A percentile compares a stretch with the other conserved stretches of the same genome.
phyloP scores from a whole-genome alignment of 2,797 vertebrate genomes.

The Crocodylus rhombifer region DNA sequence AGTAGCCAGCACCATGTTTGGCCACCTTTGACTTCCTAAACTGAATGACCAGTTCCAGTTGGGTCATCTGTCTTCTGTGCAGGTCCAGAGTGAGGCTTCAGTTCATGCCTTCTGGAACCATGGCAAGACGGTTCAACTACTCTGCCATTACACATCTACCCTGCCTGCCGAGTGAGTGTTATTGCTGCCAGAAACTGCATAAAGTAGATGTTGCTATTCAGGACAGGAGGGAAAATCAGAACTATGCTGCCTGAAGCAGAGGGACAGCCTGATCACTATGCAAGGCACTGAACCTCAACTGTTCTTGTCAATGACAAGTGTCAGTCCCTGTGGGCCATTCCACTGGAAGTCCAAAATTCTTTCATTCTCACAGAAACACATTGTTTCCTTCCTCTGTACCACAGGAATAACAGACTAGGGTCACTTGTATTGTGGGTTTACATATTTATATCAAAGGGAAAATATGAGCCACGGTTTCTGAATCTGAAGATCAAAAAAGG shows the following conservation, averaged over 20 bases:
- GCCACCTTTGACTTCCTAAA: no score
- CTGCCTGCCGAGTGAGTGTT: no score
- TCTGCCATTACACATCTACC: no score
- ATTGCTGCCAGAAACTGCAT: background rate
- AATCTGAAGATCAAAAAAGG: background rate
- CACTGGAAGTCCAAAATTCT: conserved; percentile 1
- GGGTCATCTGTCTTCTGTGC: no score
- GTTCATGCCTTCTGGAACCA: no score
- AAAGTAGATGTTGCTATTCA: background rate
- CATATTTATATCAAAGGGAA: background rate
- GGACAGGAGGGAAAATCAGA: background rate
- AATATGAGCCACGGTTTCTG: background rate
- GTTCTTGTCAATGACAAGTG: background rate
- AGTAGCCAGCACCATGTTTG: no score
- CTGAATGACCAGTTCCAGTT: no score
- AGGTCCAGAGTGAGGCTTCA: no score
- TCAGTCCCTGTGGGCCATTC: background rate
- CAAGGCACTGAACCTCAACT: background rate
- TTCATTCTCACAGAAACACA: conserved; percentile 7
- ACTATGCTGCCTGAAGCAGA: background rate
- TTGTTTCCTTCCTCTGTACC: background rate
- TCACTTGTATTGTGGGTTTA: background rate
- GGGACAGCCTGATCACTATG: background rate
- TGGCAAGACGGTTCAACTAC: no score
- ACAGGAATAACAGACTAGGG: background rate